phyloP scores from a whole-genome alignment of 2,888 invertebrate species.

The Drosophila nr. perissopoda region DNA sequence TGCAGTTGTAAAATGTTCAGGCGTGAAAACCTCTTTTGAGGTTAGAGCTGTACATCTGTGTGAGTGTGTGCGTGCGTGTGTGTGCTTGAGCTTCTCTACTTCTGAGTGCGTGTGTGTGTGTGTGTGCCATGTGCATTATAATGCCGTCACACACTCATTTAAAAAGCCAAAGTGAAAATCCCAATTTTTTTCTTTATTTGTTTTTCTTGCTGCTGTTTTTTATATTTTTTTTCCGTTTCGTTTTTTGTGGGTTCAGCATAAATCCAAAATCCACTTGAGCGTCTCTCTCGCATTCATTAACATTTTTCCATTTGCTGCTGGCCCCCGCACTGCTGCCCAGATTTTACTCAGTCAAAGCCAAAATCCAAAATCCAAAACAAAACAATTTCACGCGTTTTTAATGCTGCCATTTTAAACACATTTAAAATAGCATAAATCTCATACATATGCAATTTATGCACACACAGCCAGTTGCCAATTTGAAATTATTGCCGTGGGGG shows the following conservation, averaged over 20 bases:
- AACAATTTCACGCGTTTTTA: constrained; percentile 77
- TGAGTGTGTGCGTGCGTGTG: constrained; percentile 1
- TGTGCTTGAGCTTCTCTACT: neutral
- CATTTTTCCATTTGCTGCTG: constrained; percentile 69
- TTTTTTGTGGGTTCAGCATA: constrained; percentile 10
- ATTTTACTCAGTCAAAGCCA: constrained; percentile 2
- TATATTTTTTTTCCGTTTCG: neutral
- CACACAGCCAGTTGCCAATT: constrained; percentile 66
- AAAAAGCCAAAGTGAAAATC: constrained; percentile 77
- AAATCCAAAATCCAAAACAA: constrained; percentile 38
- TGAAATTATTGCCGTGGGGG: constrained; percentile 70
- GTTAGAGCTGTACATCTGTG: constrained; percentile 47
- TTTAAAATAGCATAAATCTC: constrained; percentile 78
- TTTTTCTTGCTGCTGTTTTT: neutral
- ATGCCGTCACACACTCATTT: constrained; percentile 62
- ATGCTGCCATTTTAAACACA: constrained; percentile 69
- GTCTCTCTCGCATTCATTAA: constrained; percentile 70
- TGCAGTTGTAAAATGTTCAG: constrained; percentile 81
- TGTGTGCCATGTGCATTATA: constrained; percentile 47
- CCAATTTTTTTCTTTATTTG: constrained; percentile 8
- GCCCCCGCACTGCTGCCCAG: neutral
- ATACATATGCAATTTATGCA: constrained; percentile 77
- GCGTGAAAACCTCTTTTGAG: constrained; percentile 80
- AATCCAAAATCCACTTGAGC: constrained; percentile 66
- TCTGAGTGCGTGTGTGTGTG: neutral